A percentile compares a stretch with the other conserved stretches of the same genome.
Conservation (phyloP, 2,113 vertebrate genomes). For the Psophia crepitans region DNA sequence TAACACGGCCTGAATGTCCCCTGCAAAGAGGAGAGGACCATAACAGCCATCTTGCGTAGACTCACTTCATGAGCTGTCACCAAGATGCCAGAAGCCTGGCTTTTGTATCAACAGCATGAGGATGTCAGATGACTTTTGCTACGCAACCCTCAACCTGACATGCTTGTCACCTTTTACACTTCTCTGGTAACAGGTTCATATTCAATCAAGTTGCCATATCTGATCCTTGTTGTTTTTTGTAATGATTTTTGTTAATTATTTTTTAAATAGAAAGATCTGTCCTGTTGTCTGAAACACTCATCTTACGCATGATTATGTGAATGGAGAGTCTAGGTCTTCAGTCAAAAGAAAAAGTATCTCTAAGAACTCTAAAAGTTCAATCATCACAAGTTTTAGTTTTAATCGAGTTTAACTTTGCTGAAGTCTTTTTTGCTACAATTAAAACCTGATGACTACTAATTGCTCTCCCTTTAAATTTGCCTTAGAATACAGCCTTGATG, state of each 20-base stretch:
- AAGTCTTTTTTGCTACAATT: not conserved
- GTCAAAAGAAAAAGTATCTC: not conserved
- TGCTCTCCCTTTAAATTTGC: not conserved
- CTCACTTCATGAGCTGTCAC: not conserved
- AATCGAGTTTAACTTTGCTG: conserved; percentile 21
- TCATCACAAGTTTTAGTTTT: not conserved
- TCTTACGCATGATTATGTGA: not conserved
- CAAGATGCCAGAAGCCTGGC: not conserved
- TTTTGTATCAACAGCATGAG: not conserved
- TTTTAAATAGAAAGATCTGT: not conserved
- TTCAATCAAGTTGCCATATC: not conserved
- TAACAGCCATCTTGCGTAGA: not conserved
- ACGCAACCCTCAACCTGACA: not conserved
- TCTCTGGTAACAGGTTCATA: not conserved
- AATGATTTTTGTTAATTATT: not conserved
- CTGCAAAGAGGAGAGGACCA: not conserved
- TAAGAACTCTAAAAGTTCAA: not conserved
- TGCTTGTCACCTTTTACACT: not conserved
- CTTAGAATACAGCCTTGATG: conserved; percentile 4
- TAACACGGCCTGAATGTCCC: not conserved
- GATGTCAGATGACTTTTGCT: not conserved
- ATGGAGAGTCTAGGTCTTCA: not conserved
- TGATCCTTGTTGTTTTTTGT: not conserved
- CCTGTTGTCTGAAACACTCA: not conserved
- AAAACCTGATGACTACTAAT: not conserved